Conservation (phyloP, 2,888 invertebrate genomes). For the Aphrophora alni region DNA sequence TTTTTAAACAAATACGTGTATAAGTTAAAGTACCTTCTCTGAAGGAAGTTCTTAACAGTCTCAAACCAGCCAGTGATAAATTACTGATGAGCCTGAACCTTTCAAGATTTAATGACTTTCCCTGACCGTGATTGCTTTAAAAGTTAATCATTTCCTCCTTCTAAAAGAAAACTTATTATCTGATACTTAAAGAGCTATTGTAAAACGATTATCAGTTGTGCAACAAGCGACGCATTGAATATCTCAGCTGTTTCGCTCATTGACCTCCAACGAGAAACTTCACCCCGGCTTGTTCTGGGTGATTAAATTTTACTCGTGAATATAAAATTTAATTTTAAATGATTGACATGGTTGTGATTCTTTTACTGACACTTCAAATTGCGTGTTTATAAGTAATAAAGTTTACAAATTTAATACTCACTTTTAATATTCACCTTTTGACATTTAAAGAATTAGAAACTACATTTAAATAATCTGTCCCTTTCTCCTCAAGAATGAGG, state of each 20-base stretch:
- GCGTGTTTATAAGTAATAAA: not conserved
- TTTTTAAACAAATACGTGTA: no score
- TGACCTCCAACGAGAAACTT: not conserved
- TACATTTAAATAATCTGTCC: not conserved
- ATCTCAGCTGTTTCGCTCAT: not conserved
- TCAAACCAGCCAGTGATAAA: no score
- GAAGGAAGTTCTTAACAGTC: no score
- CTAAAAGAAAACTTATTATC: not conserved
- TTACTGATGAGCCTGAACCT: not conserved
- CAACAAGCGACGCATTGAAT: not conserved
- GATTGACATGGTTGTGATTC: not conserved
- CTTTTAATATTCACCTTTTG: not conserved
- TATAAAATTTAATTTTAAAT: not conserved
- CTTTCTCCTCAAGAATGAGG: not conserved
- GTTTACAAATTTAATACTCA: not conserved
- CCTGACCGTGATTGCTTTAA: not conserved
- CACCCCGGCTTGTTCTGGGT: not conserved
- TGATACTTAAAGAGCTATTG: not conserved
- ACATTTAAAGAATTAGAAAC: not conserved
- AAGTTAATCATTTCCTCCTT: not conserved
- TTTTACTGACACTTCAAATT: not conserved
- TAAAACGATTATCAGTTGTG: not conserved
- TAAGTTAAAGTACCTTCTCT: no score
- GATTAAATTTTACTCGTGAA: not conserved
- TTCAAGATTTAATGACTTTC: not conserved